Evolutionary conservation across 2,797 vertebrate species (phyloP), one percentile per base, ranked within the genome.

Genomic region (Serranus cabrilla): DNA sequence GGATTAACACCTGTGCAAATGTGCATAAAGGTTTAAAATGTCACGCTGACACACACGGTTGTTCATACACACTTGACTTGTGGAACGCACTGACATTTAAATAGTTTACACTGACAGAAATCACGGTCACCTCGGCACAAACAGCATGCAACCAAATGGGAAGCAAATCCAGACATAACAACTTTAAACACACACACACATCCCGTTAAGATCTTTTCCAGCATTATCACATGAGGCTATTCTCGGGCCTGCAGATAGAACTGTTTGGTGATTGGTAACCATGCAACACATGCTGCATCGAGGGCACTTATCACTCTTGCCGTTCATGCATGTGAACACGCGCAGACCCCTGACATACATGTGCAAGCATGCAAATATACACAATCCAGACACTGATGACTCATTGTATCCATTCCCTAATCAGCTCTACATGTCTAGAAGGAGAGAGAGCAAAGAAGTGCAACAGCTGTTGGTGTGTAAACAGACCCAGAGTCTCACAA

Each of bases 391-490:
- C 89, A 58, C 57, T 74, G 78, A 81, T 93, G 92, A 94, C 87
- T 93, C 91, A 92, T 80, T 89, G 72, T 83, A 78, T 83, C 91
- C 90, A 89, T 91, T 91, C 73, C 55, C 81, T 92, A 92, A 92
- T 92, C 81, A 91, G 71, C 61, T 79, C 67, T 84, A 82, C 80
- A 86, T 77, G 82, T 83, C 85, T 82, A 58, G 23, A 58, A 71
- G 63, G 42, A 73, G 74, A 49, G 57, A 52, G 70, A 82, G 59
- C 62, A 64, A 67, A 77, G 81, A 90, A 71, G 83, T 78, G 81
- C 87, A 91, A 89, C 91, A 92, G 92, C 93, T 93, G 91, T 87
- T 86, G 68, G 84, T 84, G 86, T 89, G 91, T 93, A 92, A 91
- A 93, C 89, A 93, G 76, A 74, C 50, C 66, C 40, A 20, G 63